Conservation (phyloP, 2,113 vertebrate genomes). For the Proteles cristata region DNA sequence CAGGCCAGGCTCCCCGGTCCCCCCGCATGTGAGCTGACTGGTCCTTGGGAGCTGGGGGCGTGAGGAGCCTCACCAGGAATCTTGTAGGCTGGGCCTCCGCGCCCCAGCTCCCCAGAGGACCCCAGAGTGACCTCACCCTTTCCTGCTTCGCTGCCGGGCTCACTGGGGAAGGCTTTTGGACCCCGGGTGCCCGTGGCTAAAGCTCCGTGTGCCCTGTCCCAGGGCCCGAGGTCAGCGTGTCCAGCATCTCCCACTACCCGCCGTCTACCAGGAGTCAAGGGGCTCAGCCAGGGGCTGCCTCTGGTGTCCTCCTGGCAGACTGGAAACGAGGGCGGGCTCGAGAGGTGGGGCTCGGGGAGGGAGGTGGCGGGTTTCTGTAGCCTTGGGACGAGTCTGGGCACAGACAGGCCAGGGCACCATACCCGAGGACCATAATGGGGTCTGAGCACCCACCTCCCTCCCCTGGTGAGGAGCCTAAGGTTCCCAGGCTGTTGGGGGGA, state of each 20-base stretch:
- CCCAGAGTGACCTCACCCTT: too few species aligned
- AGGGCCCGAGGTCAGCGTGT: not conserved
- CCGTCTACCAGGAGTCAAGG: rapidly evolving
- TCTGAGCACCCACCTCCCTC: too few species aligned
- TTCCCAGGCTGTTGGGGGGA: not conserved
- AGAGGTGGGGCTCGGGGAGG: too few species aligned
- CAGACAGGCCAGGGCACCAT: not conserved
- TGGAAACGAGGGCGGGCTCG: not conserved
- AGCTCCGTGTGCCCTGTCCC: not conserved
- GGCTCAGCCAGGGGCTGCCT: not conserved
- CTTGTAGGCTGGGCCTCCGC: too few species aligned
- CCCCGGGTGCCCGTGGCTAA: not conserved
- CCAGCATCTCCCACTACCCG: not conserved
- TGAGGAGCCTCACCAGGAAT: not conserved
- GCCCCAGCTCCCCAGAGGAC: not conserved
- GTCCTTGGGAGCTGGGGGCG: not conserved
- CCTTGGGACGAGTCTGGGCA: rapidly evolving
- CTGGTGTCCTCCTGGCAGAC: not conserved
- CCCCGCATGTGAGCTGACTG: not conserved
- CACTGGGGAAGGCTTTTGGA: not conserved
- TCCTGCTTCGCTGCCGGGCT: not conserved
- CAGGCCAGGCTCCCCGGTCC: not conserved
- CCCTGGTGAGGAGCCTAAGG: too few species aligned
- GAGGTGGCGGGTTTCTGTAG: rapidly evolving
- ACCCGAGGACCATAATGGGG: not conserved